Evolutionary conservation across 2,113 vertebrate species (phyloP).

Genomic region (Mastomys coucha): DNA sequence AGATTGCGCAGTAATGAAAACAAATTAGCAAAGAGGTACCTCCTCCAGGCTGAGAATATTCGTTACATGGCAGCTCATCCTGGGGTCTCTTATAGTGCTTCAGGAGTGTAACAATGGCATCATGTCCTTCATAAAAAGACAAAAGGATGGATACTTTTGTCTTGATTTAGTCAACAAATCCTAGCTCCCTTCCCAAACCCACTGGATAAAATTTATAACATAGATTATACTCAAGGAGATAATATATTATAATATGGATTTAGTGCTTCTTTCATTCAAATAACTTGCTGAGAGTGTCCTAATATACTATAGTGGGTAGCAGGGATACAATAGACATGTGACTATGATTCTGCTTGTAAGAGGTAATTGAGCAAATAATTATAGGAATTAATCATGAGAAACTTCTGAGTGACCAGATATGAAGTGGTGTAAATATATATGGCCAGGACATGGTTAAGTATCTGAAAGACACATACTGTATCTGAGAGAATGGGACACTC

Average conservation of each 20-base stretch:
- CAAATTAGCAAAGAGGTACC: conserved; percentile 84
- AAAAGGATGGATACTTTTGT: conserved; percentile 14
- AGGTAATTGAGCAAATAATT: conserved; percentile 20
- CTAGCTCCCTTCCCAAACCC: background rate
- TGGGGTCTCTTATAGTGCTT: conserved; percentile 96
- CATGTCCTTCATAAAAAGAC: conserved; percentile 89
- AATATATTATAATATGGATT: background rate
- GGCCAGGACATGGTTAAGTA: background rate
- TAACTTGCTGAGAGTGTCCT: background rate
- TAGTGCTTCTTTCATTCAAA: conserved; percentile 1
- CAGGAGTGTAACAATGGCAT: conserved; percentile 95
- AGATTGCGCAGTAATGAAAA: background rate
- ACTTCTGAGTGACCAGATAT: conserved; percentile 21
- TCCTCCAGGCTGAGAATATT: conserved; percentile 97
- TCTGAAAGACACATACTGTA: background rate
- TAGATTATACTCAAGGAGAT: background rate
- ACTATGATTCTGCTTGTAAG: background rate
- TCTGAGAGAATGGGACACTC: background rate
- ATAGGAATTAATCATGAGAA: background rate
- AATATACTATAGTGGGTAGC: background rate
- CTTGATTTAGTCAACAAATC: conserved; percentile 28
- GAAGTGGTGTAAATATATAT: background rate
- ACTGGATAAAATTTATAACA: background rate
- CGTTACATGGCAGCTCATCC: conserved; percentile 95
- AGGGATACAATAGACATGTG: background rate